Evolutionary conservation across 2,888 invertebrate genomes (phyloP).

Genomic region (Chirona hameri): DNA sequence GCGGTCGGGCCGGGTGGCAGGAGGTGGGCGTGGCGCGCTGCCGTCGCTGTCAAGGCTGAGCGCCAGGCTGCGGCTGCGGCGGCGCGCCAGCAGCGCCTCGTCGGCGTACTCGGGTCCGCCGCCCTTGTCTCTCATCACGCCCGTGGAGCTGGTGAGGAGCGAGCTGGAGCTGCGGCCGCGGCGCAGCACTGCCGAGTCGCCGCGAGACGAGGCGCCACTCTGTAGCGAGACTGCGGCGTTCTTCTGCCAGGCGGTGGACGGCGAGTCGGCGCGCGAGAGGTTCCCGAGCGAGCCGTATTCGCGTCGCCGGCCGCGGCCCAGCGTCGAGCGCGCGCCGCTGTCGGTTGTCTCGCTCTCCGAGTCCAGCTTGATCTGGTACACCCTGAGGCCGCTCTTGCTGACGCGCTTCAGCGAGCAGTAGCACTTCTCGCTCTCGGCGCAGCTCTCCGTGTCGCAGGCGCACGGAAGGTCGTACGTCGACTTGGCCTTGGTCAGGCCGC

Average conservation of each 20-base stretch:
- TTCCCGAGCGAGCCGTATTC: slow-evolving; percentile 35
- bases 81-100: background rate
- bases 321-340: slow-evolving; percentile 31
- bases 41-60: slow-evolving; percentile 9
- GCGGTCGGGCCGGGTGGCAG: background rate
- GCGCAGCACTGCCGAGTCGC: slow-evolving; percentile 33
- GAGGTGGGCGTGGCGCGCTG: background rate
- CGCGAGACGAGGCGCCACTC: slow-evolving; percentile 24
- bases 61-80: slow-evolving; percentile 13
- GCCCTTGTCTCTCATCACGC: slow-evolving; percentile 36
- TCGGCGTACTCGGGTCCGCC: background rate
- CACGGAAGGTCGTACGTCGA: slow-evolving; percentile 50
- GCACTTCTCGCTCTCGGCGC: slow-evolving; percentile 53
- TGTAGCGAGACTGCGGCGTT: slow-evolving; percentile 29
- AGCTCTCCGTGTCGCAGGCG: slow-evolving; percentile 80
- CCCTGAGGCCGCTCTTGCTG: slow-evolving; percentile 64
- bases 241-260: slow-evolving; percentile 37
- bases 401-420: slow-evolving; percentile 44
- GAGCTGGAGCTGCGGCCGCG: slow-evolving; percentile 36
- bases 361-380: slow-evolving; percentile 69
- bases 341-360: slow-evolving; percentile 46
- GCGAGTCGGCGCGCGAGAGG: slow-evolving; percentile 36
- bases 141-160: slow-evolving; percentile 35
- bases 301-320: slow-evolving; percentile 27
- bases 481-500: slow-evolving; percentile 25